Evolutionary conservation across 1,140 invertebrate species (phyloP).

Genomic region (Colletes gigas): DNA sequence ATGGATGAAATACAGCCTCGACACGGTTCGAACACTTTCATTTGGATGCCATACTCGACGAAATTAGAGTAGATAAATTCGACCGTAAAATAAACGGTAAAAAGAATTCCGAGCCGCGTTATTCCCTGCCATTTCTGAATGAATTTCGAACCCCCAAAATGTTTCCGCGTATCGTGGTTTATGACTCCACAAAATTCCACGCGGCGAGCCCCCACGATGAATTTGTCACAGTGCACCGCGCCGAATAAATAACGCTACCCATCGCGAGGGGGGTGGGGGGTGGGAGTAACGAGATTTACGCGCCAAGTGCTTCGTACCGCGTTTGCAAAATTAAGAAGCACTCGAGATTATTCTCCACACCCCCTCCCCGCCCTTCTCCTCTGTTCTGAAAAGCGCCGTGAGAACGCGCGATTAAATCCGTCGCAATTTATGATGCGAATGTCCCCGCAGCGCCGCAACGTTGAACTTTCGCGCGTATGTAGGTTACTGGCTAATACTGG

Average conservation of each 20-base stretch:
- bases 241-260: neutral
- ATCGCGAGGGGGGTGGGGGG: too few species aligned
- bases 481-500: slow-evolving; percentile 64
- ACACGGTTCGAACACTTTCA: too few species aligned
- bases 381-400: neutral
- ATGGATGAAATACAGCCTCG: too few species aligned
- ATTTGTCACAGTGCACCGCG: neutral
- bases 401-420: slow-evolving; percentile 29
- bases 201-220: neutral
- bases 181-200: neutral
- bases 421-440: slow-evolving; percentile 25
- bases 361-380: neutral
- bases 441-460: slow-evolving; percentile 23
- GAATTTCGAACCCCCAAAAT: too few species aligned
- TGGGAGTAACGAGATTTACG: slow-evolving; percentile 4
- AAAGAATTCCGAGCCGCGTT: too few species aligned
- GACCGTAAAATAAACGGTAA: too few species aligned
- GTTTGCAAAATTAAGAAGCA: slow-evolving; percentile 23
- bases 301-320: neutral
- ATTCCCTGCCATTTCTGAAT: too few species aligned
- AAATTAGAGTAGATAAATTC: too few species aligned
- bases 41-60: too few species aligned
- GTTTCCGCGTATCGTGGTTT: neutral
- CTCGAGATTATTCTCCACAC: neutral
- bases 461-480: slow-evolving; percentile 60